phyloP scores from a whole-genome alignment of 2,797 vertebrate genomes.

The Acomys russatus region DNA sequence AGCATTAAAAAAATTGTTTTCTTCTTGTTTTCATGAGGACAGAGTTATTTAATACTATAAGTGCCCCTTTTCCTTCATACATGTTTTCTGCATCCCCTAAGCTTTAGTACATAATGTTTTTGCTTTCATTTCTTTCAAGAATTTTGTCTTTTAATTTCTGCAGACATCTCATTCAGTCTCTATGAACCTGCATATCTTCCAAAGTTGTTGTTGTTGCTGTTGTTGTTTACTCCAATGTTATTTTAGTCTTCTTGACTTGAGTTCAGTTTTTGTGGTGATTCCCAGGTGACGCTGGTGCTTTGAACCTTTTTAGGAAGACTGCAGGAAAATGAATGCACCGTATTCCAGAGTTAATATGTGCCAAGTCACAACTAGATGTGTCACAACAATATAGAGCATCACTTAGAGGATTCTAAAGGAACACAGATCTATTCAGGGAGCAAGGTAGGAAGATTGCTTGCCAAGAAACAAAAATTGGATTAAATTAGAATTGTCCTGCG shows the following conservation, averaged over 20 bases:
- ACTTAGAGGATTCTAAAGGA: neutral
- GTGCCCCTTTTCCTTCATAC: neutral
- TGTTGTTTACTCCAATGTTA: neutral
- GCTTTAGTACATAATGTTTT: neutral
- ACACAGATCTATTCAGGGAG: neutral
- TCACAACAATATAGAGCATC: neutral
- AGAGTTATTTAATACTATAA: neutral
- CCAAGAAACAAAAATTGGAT: conserved; percentile 25
- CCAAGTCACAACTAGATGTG: neutral
- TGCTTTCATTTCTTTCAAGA: neutral
- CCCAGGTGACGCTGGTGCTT: neutral
- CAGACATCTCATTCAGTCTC: neutral
- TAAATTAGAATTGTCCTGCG: neutral
- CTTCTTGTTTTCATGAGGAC: neutral
- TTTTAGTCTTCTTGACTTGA: neutral
- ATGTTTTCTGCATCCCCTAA: neutral
- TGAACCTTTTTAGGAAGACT: neutral
- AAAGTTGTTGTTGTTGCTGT: neutral
- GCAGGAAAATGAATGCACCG: neutral
- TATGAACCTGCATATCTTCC: neutral
- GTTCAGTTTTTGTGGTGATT: neutral
- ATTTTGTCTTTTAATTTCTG: neutral
- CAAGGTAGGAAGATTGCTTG: conserved; percentile 12
- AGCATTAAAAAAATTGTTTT: neutral
- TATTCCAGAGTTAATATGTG: neutral